A percentile compares a stretch with the other conserved stretches of the same genome.
Conservation (phyloP, 2,797 vertebrate genomes). For the Acanthis flammea region DNA sequence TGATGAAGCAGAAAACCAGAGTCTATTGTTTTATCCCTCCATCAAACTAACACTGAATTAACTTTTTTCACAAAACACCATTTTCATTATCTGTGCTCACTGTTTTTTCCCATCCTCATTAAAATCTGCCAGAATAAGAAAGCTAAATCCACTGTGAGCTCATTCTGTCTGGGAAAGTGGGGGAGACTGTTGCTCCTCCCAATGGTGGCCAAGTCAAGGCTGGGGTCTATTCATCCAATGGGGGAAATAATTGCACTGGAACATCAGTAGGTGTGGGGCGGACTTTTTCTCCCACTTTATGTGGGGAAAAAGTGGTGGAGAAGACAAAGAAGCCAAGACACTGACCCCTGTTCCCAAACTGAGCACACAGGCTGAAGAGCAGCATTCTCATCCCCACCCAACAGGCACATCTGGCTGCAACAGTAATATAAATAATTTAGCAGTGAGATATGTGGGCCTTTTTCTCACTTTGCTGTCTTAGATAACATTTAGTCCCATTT, state of each 20-base stretch:
- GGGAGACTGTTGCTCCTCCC: background rate
- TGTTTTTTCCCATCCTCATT: background rate
- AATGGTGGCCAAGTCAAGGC: background rate
- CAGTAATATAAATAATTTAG: background rate
- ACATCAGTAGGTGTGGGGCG: background rate
- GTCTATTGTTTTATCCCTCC: background rate
- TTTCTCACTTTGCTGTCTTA: background rate
- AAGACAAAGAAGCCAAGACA: background rate
- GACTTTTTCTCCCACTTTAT: background rate
- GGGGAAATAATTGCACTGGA: background rate
- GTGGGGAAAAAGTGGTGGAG: background rate
- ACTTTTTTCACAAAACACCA: background rate
- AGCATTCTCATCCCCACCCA: background rate
- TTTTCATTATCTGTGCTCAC: background rate
- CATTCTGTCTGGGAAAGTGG: background rate
- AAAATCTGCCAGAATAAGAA: background rate
- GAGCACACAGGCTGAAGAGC: background rate
- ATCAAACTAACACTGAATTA: background rate
- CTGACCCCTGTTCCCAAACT: background rate
- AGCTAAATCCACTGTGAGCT: background rate
- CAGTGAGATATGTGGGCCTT: background rate
- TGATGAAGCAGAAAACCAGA: conserved; percentile 43
- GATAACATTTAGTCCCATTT: background rate
- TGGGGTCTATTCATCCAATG: background rate
- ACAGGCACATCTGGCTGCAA: background rate